Conservation (phyloP, 2,888 invertebrate species). For the Phaonia tiefii region DNA sequence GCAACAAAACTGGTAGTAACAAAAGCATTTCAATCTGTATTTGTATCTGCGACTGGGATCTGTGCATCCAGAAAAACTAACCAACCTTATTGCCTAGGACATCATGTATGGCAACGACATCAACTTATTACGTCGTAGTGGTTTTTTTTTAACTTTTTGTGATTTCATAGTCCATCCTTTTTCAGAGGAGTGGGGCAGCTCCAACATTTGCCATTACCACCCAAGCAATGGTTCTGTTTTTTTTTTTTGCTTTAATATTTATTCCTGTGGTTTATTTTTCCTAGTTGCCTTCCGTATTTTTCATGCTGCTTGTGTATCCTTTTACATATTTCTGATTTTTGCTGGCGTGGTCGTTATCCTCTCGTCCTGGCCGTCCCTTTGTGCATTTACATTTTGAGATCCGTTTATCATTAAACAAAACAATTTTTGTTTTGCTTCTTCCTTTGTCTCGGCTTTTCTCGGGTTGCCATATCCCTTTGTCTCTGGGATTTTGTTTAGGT, state of each 20-base stretch:
- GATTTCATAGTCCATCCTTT: slow-evolving; percentile 37
- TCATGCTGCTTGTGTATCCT: slow-evolving; percentile 12
- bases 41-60: slow-evolving; percentile 3
- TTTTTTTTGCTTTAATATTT: slow-evolving; percentile 39
- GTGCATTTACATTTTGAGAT: slow-evolving; percentile 56
- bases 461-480: background rate
- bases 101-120: slow-evolving; percentile 49
- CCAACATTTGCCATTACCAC: background rate
- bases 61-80: slow-evolving; percentile 16
- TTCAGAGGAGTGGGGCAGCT: slow-evolving; percentile 44
- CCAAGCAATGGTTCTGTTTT: too few relatives aligned
- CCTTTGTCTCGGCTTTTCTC: slow-evolving; percentile 36
- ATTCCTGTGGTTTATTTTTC: slow-evolving; percentile 50
- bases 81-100: slow-evolving; percentile 27
- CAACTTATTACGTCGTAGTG: slow-evolving; percentile 51
- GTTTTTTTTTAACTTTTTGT: slow-evolving; percentile 42
- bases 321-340: slow-evolving; percentile 17
- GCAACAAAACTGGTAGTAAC: background rate
- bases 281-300: slow-evolving; percentile 15
- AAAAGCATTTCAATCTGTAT: slow-evolving; percentile 18
- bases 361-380: slow-evolving; percentile 27
- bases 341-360: slow-evolving; percentile 10
- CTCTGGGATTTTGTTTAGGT: too few relatives aligned
- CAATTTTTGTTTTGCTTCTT: slow-evolving; percentile 41
- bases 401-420: slow-evolving; percentile 55